A percentile compares a stretch with the other conserved stretches of the same genome.
Conservation (phyloP, 1,140 invertebrate genomes). For the Lordiphosa mommai region DNA sequence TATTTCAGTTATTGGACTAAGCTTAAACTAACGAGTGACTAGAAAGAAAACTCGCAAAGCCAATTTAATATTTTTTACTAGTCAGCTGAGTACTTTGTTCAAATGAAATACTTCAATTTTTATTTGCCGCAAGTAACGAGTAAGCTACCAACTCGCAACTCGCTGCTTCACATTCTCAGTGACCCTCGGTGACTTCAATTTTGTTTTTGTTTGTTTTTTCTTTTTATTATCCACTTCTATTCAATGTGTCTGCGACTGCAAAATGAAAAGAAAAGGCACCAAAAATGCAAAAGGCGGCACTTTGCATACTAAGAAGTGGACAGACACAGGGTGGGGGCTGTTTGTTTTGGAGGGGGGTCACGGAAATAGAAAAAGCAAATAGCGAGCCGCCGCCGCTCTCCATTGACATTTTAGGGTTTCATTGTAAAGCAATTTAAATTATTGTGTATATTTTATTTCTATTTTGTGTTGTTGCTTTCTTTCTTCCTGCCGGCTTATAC, state of each 20-base stretch:
- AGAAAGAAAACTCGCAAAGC: background rate
- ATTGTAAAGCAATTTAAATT: conserved; percentile 78
- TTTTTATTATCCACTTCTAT: conserved; percentile 50
- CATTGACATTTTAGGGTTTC: conserved; percentile 76
- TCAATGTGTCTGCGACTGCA: conserved; percentile 26
- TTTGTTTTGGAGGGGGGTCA: background rate
- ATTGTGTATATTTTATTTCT: conserved; percentile 72
- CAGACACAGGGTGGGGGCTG: background rate
- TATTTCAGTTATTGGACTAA: no score
- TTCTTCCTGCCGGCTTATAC: background rate
- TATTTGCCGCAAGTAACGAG: background rate
- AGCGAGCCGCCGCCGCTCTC: conserved; percentile 41
- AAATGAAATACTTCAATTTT: no score
- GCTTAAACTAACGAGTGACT: background rate
- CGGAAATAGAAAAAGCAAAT: conserved; percentile 67
- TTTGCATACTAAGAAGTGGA: conserved; percentile 62
- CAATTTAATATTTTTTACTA: background rate
- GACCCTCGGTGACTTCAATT: no score
- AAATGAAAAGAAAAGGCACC: conserved; percentile 9
- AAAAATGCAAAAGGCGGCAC: conserved; percentile 32
- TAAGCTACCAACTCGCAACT: no score
- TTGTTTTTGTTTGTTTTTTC: no score
- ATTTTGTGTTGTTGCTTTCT: conserved; percentile 24
- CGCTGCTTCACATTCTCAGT: no score
- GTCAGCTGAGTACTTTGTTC: no score